Percentiles rank a stretch among this genome's conserved stretches.
These are phyloP conservation scores for Megaceryle torquata DNA, from an alignment of 2,113 vertebrate species.

Conservation along the genomic window DNA sequence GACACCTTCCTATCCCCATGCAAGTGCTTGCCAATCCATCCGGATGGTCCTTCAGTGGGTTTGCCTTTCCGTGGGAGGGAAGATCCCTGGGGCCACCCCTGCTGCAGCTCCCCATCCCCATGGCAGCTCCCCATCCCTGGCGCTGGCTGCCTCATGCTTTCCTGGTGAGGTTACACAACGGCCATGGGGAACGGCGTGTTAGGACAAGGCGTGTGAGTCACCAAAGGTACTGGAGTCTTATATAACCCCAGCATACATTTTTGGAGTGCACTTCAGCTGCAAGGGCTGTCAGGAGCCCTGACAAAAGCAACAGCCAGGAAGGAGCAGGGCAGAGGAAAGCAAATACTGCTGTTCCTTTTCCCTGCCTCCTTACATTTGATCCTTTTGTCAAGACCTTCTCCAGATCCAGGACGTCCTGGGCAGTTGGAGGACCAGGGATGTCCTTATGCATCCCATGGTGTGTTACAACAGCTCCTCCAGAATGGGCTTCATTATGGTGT, in stretches of 20 bases:
- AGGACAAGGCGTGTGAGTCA: conserved; percentile 45
- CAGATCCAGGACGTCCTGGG: background rate
- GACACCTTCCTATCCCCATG: background rate
- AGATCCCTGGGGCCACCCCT: background rate
- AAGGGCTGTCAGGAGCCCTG: conserved; percentile 42
- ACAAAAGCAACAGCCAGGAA: conserved; percentile 7
- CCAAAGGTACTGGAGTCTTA: conserved; percentile 14
- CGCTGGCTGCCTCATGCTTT: background rate
- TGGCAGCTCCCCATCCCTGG: background rate
- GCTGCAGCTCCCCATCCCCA: background rate
- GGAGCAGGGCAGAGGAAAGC: background rate
- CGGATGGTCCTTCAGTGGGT: background rate
- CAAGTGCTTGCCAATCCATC: background rate
- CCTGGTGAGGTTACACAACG: background rate
- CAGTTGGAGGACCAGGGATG: background rate
- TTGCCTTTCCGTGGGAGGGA: background rate
- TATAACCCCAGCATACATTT: conserved; percentile 24
- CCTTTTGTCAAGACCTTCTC: background rate
- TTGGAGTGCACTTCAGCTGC: conserved; percentile 19
- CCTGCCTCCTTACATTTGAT: background rate
- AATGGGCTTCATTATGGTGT: background rate
- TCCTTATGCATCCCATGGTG: background rate
- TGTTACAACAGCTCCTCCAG: background rate
- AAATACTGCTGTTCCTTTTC: background rate
- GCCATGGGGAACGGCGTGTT: background rate